phyloP scores from a whole-genome alignment of 2,797 vertebrate genomes.

The Girardinus metallicus region DNA sequence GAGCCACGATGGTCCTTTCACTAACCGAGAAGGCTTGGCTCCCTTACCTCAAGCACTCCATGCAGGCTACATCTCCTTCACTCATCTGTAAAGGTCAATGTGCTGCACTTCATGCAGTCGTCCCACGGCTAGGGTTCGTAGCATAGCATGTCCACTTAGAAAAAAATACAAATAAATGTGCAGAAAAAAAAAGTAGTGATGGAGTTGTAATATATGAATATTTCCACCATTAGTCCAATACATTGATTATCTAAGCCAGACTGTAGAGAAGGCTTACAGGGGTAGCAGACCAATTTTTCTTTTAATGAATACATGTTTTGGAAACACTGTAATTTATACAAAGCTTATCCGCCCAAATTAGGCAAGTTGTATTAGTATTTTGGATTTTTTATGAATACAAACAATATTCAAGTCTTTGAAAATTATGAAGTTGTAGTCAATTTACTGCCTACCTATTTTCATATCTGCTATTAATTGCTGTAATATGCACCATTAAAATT shows the following conservation, averaged over 20 bases:
- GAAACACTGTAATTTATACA: too few species aligned
- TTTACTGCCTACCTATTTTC: too few species aligned
- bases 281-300: too few species aligned
- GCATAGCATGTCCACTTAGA: not conserved
- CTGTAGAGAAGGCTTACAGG: too few species aligned
- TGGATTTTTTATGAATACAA: too few species aligned
- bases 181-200: not conserved
- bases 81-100: slow-evolving; percentile 23
- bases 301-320: too few species aligned
- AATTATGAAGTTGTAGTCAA: too few species aligned
- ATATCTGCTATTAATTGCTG: too few species aligned
- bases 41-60: slow-evolving; percentile 22
- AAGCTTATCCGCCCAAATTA: too few species aligned
- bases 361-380: too few species aligned
- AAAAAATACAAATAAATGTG: not conserved
- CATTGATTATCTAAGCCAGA: not conserved
- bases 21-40: slow-evolving; percentile 49
- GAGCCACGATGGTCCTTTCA: slow-evolving; percentile 56
- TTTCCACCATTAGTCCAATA: not conserved
- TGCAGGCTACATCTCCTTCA: slow-evolving; percentile 20
- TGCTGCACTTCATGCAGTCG: not conserved
- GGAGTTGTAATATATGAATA: not conserved
- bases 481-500: too few species aligned
- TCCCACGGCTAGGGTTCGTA: not conserved
- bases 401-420: too few species aligned